Base-by-base conservation (phyloP, 2,888 invertebrate species). In the Acrocyrtus sp. region DNA sequence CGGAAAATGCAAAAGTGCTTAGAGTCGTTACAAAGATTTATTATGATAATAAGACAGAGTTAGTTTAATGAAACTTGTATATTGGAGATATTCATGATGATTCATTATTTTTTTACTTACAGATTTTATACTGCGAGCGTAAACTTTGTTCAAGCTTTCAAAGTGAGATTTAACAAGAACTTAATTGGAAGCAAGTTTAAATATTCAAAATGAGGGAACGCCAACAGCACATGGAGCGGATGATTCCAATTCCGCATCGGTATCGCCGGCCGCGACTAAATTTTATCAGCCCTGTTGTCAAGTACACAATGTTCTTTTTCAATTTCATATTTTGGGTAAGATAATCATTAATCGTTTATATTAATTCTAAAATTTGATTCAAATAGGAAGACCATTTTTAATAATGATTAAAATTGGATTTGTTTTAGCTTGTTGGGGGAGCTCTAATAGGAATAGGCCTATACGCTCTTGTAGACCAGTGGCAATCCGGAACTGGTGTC, bases 381-480 rank as follows among this genome's bases (percentile, higher is more conserved):
- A n/a, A n/a, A n/a, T n/a, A n/a, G n/a, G n/a, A n/a, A n/a, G n/a
- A n/a, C n/a, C n/a, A 50, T 50, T 24, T 50, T 8, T 6, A 48
- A 48, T 48, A 48, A 50, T 51, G 12, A 15, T 54, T 56, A 34
- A 51, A 57, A 54, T 51, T 21, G 41, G 43, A 57, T 53, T 68
- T 82, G 84, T 80, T 88, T 89, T 88, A 96, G 96, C 85, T 96
- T 62, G 90, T 95, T 81, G 96, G 96, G 67, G 94, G 94, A 26
- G 85, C 94, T 12, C 85, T 96, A 51, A 90, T 96, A 69, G 95
- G 92, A 6, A 90, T 96, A 73, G 96, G 96, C 6, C 86, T 94
- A 3, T 96, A 96, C 84, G 95, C 96, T 0, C 94, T 95, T 83
- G 90, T 94, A 75, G 96, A 96, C 83, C 96, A 96, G 87, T 94